A percentile compares a stretch with the other conserved stretches of the same genome.
phyloP scores from a whole-genome alignment of 2,888 invertebrate species.

The Drosophila borealis region DNA sequence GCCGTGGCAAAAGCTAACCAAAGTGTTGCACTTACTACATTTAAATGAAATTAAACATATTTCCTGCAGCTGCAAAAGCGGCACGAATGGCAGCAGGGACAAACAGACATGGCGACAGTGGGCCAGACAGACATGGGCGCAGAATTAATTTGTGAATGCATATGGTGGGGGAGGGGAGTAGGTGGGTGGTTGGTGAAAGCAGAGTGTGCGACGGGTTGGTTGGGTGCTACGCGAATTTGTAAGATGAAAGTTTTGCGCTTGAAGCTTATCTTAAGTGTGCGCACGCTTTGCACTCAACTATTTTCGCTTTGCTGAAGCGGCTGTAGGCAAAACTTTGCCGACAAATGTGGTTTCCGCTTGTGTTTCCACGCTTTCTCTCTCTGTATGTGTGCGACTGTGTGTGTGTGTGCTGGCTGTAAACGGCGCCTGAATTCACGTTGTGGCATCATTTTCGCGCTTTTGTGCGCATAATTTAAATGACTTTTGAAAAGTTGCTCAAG shows the following conservation, averaged over 20 bases:
- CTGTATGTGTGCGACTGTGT: not conserved
- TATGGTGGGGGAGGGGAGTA: constrained; percentile 21
- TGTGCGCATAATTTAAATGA: constrained; percentile 79
- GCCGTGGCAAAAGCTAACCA: constrained; percentile 64
- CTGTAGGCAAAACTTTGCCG: constrained; percentile 69
- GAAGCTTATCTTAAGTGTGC: constrained; percentile 77
- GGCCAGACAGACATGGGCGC: constrained; percentile 43
- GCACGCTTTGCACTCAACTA: constrained; percentile 78
- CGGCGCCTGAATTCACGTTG: constrained; percentile 71
- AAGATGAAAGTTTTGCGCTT: constrained; percentile 77
- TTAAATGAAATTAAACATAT: constrained; percentile 78
- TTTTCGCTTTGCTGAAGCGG: constrained; percentile 49
- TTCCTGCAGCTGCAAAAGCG: constrained; percentile 71
- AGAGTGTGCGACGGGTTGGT: not conserved
- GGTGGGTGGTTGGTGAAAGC: not conserved
- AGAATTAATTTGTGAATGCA: constrained; percentile 77
- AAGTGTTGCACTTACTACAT: constrained; percentile 77
- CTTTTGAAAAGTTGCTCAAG: constrained; percentile 78
- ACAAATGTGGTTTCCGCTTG: constrained; percentile 70
- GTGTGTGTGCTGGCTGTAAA: constrained; percentile 61
- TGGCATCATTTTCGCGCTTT: constrained; percentile 79
- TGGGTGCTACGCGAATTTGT: constrained; percentile 60
- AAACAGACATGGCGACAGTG: constrained; percentile 7
- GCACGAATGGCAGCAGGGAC: constrained; percentile 18
- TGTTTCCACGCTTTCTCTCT: constrained; percentile 14